Conservation (phyloP, 1,140 invertebrate species). For the Brachionus asplanchnoidis region DNA sequence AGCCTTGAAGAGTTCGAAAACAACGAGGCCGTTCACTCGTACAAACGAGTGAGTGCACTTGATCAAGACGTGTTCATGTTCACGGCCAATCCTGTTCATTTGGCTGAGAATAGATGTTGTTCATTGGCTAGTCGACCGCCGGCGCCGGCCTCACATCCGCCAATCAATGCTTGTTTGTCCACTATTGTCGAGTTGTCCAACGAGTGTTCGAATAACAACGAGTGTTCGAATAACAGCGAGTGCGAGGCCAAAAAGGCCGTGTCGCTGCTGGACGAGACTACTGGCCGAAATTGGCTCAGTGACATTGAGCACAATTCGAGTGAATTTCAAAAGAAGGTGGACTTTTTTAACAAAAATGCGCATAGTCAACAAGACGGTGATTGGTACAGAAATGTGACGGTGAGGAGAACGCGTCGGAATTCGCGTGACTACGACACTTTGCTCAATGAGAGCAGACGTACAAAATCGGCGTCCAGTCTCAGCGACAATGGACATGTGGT, state of each 20-base stretch:
- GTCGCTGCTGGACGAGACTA: background rate
- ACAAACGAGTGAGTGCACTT: background rate
- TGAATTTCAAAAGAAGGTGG: conserved; percentile 24
- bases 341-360: conserved; percentile 13
- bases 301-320: background rate
- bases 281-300: background rate
- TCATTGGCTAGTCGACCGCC: background rate
- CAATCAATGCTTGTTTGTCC: too few relatives aligned
- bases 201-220: conserved; percentile 13
- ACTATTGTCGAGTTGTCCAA: conserved; percentile 1
- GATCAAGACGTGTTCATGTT: conserved; percentile 21
- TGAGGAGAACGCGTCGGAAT: background rate
- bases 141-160: background rate
- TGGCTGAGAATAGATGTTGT: background rate
- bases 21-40: background rate
- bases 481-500: background rate
- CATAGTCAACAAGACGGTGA: background rate
- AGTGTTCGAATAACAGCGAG: background rate
- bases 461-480: background rate
- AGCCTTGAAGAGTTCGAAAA: background rate
- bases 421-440: background rate
- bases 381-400: background rate
- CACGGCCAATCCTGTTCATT: background rate
- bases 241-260: background rate
- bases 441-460: background rate